Evolutionary conservation across 1,140 invertebrate genomes (phyloP), one percentile per base, ranked within the genome.

Genomic region (Euschistus heros): DNA sequence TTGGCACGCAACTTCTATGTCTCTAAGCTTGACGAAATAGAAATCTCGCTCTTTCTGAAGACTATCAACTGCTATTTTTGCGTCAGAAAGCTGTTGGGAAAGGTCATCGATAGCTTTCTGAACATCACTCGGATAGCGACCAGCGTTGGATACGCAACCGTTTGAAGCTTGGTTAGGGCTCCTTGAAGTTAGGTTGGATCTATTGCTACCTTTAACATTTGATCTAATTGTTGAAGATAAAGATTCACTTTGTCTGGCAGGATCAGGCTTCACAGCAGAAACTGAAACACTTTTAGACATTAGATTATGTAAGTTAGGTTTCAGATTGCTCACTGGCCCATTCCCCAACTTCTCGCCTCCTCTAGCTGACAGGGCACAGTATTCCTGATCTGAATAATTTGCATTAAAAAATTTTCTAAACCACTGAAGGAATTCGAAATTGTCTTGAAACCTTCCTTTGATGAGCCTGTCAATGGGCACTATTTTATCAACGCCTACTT

Each of bases 361-460:
- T 70, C 95, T 81, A 72, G 88, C 87, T 60, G 82, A 83, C 69
- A 93, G 76, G 47, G 95, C 86, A 81, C 97, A 90, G 78, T 98
- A 98, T 68, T 91, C 90, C 69, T 84, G 82, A 74, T 92, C 92
- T 75, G 87, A 85, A 80, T 94, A 97, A 81, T 98, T 98, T 68
- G 93, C 93, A 80, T 97, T 94, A 80, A 96, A 98, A 79, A 98
- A 97, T 78, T 96, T 96, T 83, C 97, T 97, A 82, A 98, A 98
- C 95, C 95, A 98, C 82, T 98, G 95, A 69, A 98, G 85, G 81
- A 98, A 98, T 78, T 98, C 95, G 82, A 98, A 98, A 81, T 98
- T 98, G 82, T 98, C 94, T 84, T 94, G 90, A 79, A 96, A 97
- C 70, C 89, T 86, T 74, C 92, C 92, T 80, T 96, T 96, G 72